Base-by-base conservation (phyloP, 2,888 invertebrate species). In the Gryllus longicercus region DNA sequence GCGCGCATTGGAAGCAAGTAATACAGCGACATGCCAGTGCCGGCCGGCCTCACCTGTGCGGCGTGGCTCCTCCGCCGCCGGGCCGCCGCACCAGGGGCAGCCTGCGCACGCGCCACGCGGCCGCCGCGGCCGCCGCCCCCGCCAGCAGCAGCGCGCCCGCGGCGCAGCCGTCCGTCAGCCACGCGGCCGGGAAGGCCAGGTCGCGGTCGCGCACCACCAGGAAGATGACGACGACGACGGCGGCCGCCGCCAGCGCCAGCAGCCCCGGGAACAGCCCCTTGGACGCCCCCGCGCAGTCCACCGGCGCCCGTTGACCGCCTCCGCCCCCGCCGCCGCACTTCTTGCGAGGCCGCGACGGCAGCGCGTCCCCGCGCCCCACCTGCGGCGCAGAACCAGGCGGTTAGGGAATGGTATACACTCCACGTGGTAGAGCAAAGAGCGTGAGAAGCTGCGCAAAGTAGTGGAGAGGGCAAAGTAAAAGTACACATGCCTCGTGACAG, bases 211-310 rank as follows among this genome's bases (percentile, higher is more conserved):
- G 87, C 76, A 90, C 89, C 16, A 90, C 89, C 76, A 89, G 86
- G 84, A 89, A 90, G 81, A 90, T 89, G 78, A 90, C 87, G 79
- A 89, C 87, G 63, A 89, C 88, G 14, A 90, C 89, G 77, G 89
- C 88, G 4, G 88, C 89, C 2, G 88, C 88, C 2, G 89, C 90
- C 84, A 90, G 87, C 79, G 89, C 89, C 5, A 90, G 86, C 38
- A 90, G 87, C 1, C 90, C 90, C 8, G 90, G 85, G 83, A 90
- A 89, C 21, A 90, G 85, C 11, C 90, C 90, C 84, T 89, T 90
- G 85, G 88, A 89, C 51, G 89, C 88, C 21, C 89, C 88, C 78
- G 88, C 88, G 83, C 90, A 90, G 81, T 89, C 89, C 2, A 89
- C 87, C 50, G 50, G 74, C 76, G 76, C 75, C 50, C 79, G 76